Percentiles rank a stretch among this genome's conserved stretches.
These are phyloP conservation scores for Popillia japonica DNA, from an alignment of 1,140 invertebrate genomes.

Conservation along the genomic window DNA sequence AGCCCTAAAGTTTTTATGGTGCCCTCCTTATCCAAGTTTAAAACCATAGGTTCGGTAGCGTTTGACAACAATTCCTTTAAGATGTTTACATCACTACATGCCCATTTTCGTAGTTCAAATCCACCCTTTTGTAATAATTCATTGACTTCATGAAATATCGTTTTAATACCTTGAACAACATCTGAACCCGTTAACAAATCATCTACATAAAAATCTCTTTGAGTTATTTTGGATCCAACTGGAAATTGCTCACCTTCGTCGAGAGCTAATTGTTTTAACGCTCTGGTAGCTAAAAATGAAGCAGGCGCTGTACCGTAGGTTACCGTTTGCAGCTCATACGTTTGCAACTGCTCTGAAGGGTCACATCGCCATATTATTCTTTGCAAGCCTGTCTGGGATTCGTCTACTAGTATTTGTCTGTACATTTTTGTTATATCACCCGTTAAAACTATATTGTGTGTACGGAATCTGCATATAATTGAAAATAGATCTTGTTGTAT, in stretches of 20 bases:
- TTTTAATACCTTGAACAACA: slow-evolving; percentile 20
- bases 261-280: slow-evolving; percentile 48
- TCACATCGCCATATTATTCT: slow-evolving; percentile 57
- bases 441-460: slow-evolving; percentile 49
- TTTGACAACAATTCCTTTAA: slow-evolving; percentile 9
- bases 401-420: slow-evolving; percentile 55
- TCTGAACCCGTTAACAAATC: slow-evolving; percentile 58
- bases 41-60: not conserved
- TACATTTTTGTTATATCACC: slow-evolving; percentile 60
- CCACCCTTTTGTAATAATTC: slow-evolving; percentile 40
- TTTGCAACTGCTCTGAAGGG: not conserved
- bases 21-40: not conserved
- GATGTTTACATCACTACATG: slow-evolving; percentile 42
- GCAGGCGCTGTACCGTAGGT: not conserved
- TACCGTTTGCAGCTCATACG: not conserved
- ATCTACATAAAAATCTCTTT: slow-evolving; percentile 60
- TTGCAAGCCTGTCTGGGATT: slow-evolving; percentile 55
- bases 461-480: slow-evolving; percentile 52
- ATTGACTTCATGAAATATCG: slow-evolving; percentile 37
- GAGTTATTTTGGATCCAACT: slow-evolving; percentile 46
- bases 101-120: slow-evolving; percentile 49
- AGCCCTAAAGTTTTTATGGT: slow-evolving; percentile 52
- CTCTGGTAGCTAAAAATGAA: slow-evolving; percentile 53
- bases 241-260: slow-evolving; percentile 46
- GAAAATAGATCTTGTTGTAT: slow-evolving; percentile 47